A percentile compares a stretch with the other conserved stretches of the same genome.
Conservation (phyloP, 2,113 vertebrate species). For the Papio anubis region DNA sequence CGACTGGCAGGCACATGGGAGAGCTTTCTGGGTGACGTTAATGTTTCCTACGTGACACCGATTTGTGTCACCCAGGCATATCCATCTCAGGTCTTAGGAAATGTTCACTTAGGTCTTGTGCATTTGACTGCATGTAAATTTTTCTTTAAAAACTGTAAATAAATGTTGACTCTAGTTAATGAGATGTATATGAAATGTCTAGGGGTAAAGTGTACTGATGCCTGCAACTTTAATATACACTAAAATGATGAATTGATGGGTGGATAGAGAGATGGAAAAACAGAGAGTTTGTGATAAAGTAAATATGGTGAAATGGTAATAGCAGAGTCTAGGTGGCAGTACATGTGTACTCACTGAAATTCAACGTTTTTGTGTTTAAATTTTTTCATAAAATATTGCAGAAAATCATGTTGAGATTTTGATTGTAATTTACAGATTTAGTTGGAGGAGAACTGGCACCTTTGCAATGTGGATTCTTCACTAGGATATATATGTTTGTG, state of each 20-base stretch:
- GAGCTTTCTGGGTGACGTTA: neutral
- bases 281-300: neutral
- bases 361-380: neutral
- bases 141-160: neutral
- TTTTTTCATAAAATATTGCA: neutral
- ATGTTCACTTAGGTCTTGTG: neutral
- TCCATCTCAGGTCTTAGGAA: neutral
- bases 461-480: neutral
- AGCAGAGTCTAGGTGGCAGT: neutral
- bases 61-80: neutral
- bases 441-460: neutral
- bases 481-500: neutral
- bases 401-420: neutral
- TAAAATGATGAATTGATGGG: neutral
- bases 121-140: neutral
- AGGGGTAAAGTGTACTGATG: too few species aligned
- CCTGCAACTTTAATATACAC: neutral
- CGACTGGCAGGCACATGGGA: accelerated
- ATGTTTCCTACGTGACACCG: neutral
- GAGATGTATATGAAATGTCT: too few species aligned
- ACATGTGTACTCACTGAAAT: neutral
- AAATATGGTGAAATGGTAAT: neutral
- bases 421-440: neutral
- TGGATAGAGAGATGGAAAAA: neutral
- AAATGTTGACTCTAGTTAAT: neutral